Evolutionary conservation across 2,113 vertebrate species (phyloP), one percentile per base, ranked within the genome.

Genomic region (Vidua chalybeata): DNA sequence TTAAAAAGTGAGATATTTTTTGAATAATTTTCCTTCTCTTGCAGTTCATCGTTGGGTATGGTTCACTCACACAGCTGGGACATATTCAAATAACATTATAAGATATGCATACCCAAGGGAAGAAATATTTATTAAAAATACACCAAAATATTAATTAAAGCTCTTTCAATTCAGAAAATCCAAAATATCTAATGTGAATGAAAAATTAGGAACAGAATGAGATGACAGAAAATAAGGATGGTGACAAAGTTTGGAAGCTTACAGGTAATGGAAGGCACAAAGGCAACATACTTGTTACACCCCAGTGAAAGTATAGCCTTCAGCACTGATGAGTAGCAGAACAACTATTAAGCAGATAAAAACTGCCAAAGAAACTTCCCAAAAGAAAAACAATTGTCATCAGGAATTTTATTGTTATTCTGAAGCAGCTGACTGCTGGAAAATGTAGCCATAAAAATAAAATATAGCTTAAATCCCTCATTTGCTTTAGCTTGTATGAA

Each of bases 401-500:
- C 91, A 97, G 85, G 68, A 95, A 90, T 97, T 97, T 97, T 97
- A 97, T 94, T 95, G 67, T 94, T 95, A 94, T 85, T 96, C 88
- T 95, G 92, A 97, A 98, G 76, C 85, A 97, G 89, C 93, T 97
- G 95, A 97, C 74, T 97, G 84, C 48, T 17, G 18, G 81, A 95
- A 97, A 97, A 95, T 63, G 64, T 63, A 59, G 41, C 41, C 67
- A 95, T 97, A 96, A 97, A 82, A 64, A 90, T 93, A 95, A 97
- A 97, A 97, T 95, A 94, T 21, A 80, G 39, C 28, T 96, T 61
- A 77, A 84, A 95, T 89, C 75, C 35, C 81, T 94, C 83, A 95
- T 98, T 97, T 98, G 90, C 90, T 77, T 96, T 92, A 88, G 86
- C 73, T 89, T 96, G 63, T 69, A 97, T 90, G 85, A 98, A 98